Conservation (phyloP, 2,113 vertebrate genomes). For the Takifugu flavidus region DNA sequence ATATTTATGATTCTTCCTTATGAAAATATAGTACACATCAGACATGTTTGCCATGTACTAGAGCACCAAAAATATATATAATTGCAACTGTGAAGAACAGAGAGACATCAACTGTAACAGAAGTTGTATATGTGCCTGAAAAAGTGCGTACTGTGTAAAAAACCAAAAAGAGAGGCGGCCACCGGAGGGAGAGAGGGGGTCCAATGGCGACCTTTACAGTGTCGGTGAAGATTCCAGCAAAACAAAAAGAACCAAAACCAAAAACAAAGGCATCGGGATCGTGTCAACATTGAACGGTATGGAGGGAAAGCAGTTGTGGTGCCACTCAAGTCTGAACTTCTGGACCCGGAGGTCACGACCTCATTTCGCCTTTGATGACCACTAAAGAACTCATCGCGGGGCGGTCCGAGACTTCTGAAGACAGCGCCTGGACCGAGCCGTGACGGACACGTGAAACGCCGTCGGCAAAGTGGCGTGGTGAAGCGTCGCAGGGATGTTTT, state of each 20-base stretch:
- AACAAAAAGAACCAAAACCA: constrained; percentile 23
- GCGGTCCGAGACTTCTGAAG: constrained; percentile 62
- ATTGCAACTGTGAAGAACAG: constrained; percentile 66
- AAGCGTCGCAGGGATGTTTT: constrained; percentile 62
- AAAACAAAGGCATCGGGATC: constrained; percentile 22
- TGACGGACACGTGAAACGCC: constrained; percentile 62
- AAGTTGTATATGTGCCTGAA: constrained; percentile 66
- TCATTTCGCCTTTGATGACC: constrained; percentile 58
- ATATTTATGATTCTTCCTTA: constrained; percentile 72
- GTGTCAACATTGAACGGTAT: constrained; percentile 36
- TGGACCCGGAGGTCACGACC: constrained; percentile 22
- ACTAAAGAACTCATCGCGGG: constrained; percentile 64
- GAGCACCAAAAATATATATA: constrained; percentile 72
- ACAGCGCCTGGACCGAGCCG: constrained; percentile 69
- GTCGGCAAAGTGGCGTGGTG: constrained; percentile 67
- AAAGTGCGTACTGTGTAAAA: constrained; percentile 69
- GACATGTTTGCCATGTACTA: constrained; percentile 71
- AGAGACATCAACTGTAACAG: constrained; percentile 43
- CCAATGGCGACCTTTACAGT: constrained; percentile 69
- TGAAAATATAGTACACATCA: constrained; percentile 74
- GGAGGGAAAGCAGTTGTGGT: constrained; percentile 29
- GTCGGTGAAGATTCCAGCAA: constrained; percentile 60
- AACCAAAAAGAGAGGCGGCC: constrained; percentile 61
- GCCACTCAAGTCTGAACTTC: constrained; percentile 27
- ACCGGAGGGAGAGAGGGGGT: constrained; percentile 40